Evolutionary conservation across 2,113 vertebrate species (phyloP).

Genomic region (Callionymus lyra): DNA sequence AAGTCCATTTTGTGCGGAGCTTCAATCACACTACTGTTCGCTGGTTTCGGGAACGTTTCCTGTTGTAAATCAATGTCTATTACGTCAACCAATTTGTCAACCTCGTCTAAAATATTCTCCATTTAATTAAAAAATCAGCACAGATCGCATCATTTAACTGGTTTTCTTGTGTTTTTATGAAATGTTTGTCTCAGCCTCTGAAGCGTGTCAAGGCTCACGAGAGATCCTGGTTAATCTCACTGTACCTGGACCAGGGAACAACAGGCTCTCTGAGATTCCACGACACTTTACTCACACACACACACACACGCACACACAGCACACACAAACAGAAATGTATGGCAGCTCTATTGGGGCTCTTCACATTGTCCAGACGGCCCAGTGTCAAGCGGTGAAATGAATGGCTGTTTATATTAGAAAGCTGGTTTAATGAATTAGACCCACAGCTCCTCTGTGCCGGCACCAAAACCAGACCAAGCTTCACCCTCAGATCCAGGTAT

Average conservation of each 20-base stretch:
- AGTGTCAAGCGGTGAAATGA: constrained; percentile 90
- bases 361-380: constrained; percentile 96
- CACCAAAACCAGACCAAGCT: constrained; percentile 79
- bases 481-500: constrained; percentile 14
- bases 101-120: too few relatives aligned
- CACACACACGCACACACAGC: constrained; percentile 4
- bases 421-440: constrained; percentile 99
- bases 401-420: constrained; percentile 99
- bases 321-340: constrained; percentile 8
- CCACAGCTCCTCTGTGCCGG: constrained; percentile 84
- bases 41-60: too few relatives aligned
- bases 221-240: constrained; percentile 5
- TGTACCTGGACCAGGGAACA: constrained; percentile 1
- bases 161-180: neutral
- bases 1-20: too few relatives aligned
- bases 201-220: neutral
- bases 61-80: too few relatives aligned
- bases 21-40: too few relatives aligned
- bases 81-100: too few relatives aligned
- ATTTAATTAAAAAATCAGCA: too few relatives aligned
- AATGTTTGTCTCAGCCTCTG: neutral
- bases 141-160: too few relatives aligned
- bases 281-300: constrained; percentile 6
- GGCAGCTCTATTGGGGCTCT: constrained; percentile 63
- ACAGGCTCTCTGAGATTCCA: neutral